Evolutionary conservation across 1,140 invertebrate genomes (phyloP).

Genomic region (Caenorhabditis inopinata): DNA sequence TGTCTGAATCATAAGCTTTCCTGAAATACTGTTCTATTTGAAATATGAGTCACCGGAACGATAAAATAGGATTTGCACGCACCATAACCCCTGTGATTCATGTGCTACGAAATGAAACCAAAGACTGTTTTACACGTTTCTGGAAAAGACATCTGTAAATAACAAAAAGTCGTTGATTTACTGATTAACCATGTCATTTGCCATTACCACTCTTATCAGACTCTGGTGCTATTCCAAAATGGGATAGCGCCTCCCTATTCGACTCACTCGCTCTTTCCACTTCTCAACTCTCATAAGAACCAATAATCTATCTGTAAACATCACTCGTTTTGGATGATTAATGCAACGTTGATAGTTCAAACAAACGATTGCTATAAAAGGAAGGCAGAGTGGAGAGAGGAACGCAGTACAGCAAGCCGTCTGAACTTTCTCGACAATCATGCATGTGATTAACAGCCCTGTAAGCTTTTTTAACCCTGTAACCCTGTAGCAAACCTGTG

Average conservation of each 20-base stretch:
- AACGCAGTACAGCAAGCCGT: conserved; percentile 11
- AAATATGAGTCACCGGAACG: background rate
- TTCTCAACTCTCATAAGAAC: background rate
- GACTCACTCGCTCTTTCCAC: too few species aligned
- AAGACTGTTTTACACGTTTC: background rate
- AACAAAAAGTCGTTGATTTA: background rate
- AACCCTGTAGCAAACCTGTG: too few species aligned
- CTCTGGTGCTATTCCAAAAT: too few species aligned
- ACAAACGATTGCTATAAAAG: conserved; percentile 7
- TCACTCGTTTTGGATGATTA: conserved; percentile 17
- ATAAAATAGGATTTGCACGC: background rate
- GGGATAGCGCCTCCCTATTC: too few species aligned
- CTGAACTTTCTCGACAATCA: background rate
- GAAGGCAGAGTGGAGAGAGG: background rate
- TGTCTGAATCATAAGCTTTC: background rate
- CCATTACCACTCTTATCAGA: background rate
- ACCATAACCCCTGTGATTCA: background rate
- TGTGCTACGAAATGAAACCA: background rate
- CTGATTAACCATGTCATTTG: conserved; percentile 13
- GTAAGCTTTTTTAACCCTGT: conserved; percentile 9
- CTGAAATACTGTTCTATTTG: background rate
- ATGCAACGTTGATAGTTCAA: conserved; percentile 24
- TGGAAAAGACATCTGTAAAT: background rate
- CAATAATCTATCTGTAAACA: conserved; percentile 33
- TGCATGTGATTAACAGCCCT: conserved; percentile 34